Base-by-base conservation (phyloP, 2,113 vertebrate species). In the Nettapus auritus region DNA sequence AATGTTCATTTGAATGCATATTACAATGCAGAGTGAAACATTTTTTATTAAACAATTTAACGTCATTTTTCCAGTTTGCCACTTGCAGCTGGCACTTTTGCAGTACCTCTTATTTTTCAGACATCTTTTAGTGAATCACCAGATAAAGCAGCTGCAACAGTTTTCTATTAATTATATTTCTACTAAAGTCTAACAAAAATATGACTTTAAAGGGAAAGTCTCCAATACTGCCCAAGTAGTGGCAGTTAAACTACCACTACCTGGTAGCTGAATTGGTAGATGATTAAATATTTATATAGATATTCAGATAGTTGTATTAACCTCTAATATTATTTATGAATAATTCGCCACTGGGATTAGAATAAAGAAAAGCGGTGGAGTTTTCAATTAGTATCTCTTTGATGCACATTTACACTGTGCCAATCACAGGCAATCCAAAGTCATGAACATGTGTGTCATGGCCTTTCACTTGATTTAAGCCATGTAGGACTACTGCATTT, bases 231-330 rank as follows among this genome's bases (percentile, higher is more conserved):
- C 56, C 56, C 57, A 56, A 90, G 70, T 36, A 89, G 62, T 34
- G 53, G 50, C 63, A 84, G 88, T 77, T 93, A 64, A 93, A 71
- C 74, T 76, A 68, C 48, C 33, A 40, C 42, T 94, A 14, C 68
- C n/a, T 42, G 22, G 56, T 82, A 68, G 77, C 16, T 89, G 62
- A 87, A 73, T 81, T 76, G 53, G 26, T 69, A 15, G 77, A 73
- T 93, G 86, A 55, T 94, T 89, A 73, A 93, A 82, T 96, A 89
- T 95, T 96, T 94, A n/a, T 92, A 46, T 26, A 89, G 88, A 52
- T 82, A 90, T 53, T 87, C 42, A 55, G n/a, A 82, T 63, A 88
- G n/a, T 46, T 89, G 13, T 82, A 79, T 82, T 95, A 94, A 89
- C 34, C 69, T 86, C 80, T 77, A 59, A 64, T 84, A 53, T 79